A percentile compares a stretch with the other conserved stretches of the same genome.
These are phyloP conservation scores for Argya squamiceps DNA, from an alignment of 2,797 vertebrate genomes.

Conservation along the genomic window DNA sequence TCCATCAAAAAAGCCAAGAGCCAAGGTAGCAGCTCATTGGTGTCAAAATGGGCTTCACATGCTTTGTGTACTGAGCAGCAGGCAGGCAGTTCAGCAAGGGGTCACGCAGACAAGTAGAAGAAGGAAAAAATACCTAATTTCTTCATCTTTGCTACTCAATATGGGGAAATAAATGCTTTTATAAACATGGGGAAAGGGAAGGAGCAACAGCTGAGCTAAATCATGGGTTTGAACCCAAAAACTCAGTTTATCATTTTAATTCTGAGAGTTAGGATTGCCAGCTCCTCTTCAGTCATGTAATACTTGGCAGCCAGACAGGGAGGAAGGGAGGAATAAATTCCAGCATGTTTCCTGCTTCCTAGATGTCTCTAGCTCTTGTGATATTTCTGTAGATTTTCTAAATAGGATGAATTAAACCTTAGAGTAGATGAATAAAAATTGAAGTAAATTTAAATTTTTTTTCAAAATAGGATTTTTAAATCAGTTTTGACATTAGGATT, in stretches of 20 bases:
- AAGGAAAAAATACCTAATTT: not conserved
- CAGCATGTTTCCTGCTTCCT: not conserved
- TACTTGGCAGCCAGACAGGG: not conserved
- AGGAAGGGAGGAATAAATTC: not conserved
- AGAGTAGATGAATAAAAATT: not conserved
- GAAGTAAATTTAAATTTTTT: not conserved
- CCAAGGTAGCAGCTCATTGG: not conserved
- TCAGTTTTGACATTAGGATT: not conserved
- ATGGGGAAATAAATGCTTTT: not conserved
- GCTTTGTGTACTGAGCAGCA: fast-evolving
- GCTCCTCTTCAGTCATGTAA: not conserved
- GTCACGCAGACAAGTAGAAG: not conserved
- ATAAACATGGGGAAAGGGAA: not conserved
- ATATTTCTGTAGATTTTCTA: not conserved
- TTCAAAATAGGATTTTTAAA: not conserved
- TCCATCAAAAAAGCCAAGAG: not conserved
- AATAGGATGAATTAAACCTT: not conserved
- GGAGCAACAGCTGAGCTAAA: not conserved
- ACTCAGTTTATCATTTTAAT: not conserved
- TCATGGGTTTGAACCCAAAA: not conserved
- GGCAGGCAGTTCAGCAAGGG: not conserved
- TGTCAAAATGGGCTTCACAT: not conserved
- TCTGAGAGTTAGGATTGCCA: not conserved
- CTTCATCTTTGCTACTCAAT: not conserved
- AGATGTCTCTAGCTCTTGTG: not conserved